phyloP scores from a whole-genome alignment of 2,113 vertebrate genomes.

The Pterocles orientalis region DNA sequence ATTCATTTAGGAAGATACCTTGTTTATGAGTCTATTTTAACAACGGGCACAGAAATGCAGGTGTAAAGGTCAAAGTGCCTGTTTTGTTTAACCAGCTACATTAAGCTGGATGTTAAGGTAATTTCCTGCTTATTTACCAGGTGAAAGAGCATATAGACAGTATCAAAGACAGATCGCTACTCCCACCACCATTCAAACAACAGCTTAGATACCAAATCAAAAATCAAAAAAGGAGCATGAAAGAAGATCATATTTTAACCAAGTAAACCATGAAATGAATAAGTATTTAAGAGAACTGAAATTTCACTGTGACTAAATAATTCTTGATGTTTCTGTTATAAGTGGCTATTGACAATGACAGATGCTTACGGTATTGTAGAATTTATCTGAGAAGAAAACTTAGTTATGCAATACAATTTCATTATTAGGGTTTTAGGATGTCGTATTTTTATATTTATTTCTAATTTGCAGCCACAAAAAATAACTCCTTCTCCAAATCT shows the following conservation, averaged over 20 bases:
- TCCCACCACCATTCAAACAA: slow-evolving; percentile 6
- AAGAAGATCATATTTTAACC: background rate
- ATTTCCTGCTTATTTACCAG: background rate
- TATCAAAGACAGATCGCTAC: background rate
- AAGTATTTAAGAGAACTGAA: background rate
- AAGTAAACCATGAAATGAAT: background rate
- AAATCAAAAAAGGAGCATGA: background rate
- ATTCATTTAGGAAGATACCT: background rate
- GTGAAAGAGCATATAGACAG: background rate
- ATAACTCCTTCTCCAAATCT: background rate
- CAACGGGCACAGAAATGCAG: background rate
- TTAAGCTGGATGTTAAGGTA: background rate
- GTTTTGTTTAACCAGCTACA: background rate
- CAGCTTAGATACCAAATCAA: background rate
- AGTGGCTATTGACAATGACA: background rate
- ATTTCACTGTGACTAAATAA: background rate
- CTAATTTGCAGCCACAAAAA: background rate
- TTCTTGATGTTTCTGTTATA: background rate
- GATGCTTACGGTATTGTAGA: slow-evolving; percentile 6
- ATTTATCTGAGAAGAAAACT: background rate
- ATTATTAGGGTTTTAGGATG: background rate
- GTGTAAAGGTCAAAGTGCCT: background rate
- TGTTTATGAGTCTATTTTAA: background rate
- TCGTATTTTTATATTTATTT: background rate
- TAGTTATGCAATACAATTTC: background rate